Evolutionary conservation across 1,140 invertebrate species (phyloP).

Genomic region (Caenorhabditis tropicalis): DNA sequence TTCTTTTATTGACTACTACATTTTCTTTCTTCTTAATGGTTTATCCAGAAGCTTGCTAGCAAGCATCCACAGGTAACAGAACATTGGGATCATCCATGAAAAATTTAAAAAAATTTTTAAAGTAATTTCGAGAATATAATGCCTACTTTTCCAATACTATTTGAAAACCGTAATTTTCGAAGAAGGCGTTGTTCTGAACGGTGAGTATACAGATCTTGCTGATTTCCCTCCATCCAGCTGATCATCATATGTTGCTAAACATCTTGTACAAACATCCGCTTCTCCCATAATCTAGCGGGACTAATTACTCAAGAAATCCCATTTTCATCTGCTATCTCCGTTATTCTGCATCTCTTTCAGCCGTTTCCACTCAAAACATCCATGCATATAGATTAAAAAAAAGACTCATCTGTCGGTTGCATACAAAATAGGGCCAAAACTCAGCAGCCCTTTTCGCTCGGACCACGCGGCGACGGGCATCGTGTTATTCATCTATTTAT

Average conservation of each 20-base stretch:
- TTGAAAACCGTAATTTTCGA: no score
- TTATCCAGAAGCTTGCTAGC: no score
- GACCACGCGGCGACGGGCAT: conserved; percentile 10
- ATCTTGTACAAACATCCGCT: background rate
- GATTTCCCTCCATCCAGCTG: background rate
- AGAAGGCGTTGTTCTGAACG: no score
- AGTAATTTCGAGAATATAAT: no score
- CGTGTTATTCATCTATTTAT: conserved; percentile 37
- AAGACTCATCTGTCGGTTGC: conserved; percentile 19
- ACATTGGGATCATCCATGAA: no score
- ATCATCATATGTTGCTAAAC: background rate
- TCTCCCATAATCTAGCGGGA: conserved; percentile 1
- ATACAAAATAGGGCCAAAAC: conserved; percentile 27
- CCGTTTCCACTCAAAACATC: background rate
- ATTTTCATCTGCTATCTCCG: background rate
- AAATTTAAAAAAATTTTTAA: no score
- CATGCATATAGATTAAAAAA: conserved; percentile 10
- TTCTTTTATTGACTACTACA: no score
- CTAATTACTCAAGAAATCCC: background rate
- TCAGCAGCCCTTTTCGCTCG: background rate
- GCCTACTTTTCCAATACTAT: no score
- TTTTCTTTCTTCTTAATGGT: no score
- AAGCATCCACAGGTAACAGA: no score
- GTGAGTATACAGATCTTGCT: background rate
- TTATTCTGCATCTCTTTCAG: background rate